Evolutionary conservation across 1,140 invertebrate genomes (phyloP), one percentile per base, ranked within the genome.

Genomic region (Choristoneura fumiferana): DNA sequence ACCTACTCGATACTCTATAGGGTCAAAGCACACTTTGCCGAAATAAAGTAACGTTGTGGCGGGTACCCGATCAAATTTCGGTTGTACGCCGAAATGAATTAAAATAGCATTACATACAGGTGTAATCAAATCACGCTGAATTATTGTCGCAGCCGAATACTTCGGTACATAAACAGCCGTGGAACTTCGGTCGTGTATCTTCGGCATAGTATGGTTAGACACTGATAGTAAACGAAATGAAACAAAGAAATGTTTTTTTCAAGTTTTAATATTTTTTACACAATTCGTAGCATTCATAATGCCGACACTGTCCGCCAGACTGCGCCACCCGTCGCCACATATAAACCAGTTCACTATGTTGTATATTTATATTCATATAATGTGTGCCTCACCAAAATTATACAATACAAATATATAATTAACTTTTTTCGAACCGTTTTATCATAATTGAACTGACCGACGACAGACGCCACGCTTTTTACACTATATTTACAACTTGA

Each of bases 251-350:
- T 54, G 71, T 84, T 90, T 89, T 90, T 89, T 90, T 84, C 63
- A 77, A 65, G 78, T 87, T 90, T 90, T 90, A 89, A 89, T 90
- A 89, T 89, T 90, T 90, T 90, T 89, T 90, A 90, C 89, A 90
- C 89, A 90, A 90, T 89, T 89, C 77, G 87, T 90, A 89, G 89
- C 89, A 90, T 90, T 90, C 82, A 90, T 89, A 90, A 90, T 90
- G 89, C 89, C 83, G 84, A 89, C 89, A 90, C 85, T 79, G 65
- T 88, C 69, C 76, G 64, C 60, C 65, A 61, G 66, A 29, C 6
- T 60, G 58, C 61, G 57, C 62, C 65, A 57, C 33, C 57, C 77
- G 81, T 74, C 74, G 66, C 75, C 53, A 67, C 69, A 55, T 64
- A 73, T 76, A 70, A 75, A 79, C 69, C 76, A 68, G 73, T 74